Evolutionary conservation across 2,797 vertebrate genomes (phyloP).

Genomic region (Trachurus trachurus): DNA sequence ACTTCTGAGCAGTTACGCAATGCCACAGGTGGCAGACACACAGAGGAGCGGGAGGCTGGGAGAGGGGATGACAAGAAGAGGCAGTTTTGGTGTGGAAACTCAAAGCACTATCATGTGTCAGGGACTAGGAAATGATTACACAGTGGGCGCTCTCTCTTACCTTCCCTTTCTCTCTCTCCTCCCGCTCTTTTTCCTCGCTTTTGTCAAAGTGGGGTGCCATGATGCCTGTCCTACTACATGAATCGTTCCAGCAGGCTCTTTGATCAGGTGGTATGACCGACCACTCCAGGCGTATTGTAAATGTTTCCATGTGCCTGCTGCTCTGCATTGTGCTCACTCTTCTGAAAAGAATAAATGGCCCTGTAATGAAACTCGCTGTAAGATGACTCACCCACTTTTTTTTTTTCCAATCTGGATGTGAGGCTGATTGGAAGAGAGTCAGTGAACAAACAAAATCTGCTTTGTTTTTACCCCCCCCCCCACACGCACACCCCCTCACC

Average conservation of each 20-base stretch:
- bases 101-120: conserved; percentile 77
- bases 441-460: conserved; percentile 59
- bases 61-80: conserved; percentile 30
- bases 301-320: conserved; percentile 78
- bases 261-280: conserved; percentile 78
- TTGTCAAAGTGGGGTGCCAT: conserved; percentile 31
- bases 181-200: conserved; percentile 32
- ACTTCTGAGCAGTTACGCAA: conserved; percentile 80
- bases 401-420: conserved; percentile 58
- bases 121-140: conserved; percentile 77
- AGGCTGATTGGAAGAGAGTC: conserved; percentile 61
- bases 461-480: conserved; percentile 34
- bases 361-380: conserved; percentile 60
- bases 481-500: no score
- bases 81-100: conserved; percentile 54
- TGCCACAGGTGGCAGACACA: conserved; percentile 79
- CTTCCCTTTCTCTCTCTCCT: conserved; percentile 23
- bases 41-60: conserved; percentile 33
- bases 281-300: conserved; percentile 72
- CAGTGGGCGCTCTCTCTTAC: conserved; percentile 57
- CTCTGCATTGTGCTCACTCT: conserved; percentile 54
- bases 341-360: conserved; percentile 66
- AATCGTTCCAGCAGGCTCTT: conserved; percentile 67
- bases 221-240: conserved; percentile 57
- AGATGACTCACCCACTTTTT: conserved; percentile 75